Evolutionary conservation across 2,888 invertebrate species (phyloP), one percentile per base, ranked within the genome.

Genomic region (Drosophila cracens): DNA sequence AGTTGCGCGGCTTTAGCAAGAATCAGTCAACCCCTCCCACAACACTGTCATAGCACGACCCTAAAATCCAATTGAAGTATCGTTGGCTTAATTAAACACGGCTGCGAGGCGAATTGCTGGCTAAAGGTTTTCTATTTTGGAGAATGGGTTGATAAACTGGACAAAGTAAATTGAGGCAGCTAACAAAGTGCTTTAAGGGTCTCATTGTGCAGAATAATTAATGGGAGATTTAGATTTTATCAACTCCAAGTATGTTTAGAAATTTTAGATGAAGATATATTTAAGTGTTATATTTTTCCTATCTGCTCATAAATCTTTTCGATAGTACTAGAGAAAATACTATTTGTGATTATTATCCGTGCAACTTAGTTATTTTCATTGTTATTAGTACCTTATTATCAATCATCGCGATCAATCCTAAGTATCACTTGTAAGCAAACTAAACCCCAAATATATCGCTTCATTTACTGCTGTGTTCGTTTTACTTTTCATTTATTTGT

Each of bases 61-160:
- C 53, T 16, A 54, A 80, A 86, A 83, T 83, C 83, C 82, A 83
- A 86, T 83, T 83, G 74, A 71, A 75, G 66, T 69, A 67, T 75
- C 52, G 81, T 69, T 64, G 60, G 69, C 79, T 81, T 83, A 87
- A 83, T 86, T 83, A 83, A 76, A 72, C 69, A 64, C 51, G 57
- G 46, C 63, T 54, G 60, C 61, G 43, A n/a, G 33, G 46, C 61
- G 56, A 66, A 36, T 54, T 56, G 25, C 64, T 21, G 36, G 25
- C 48, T 38, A 77, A 81, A 66, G 65, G 36, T 56, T 43, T 36
- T 27, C 25, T 25, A 18, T 34, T 5, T 34, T 48, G 46, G 46
- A 16, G 31, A 40, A 40, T 76, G 70, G 54, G 59, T 54, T 53
- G 57, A 31, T 43, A 34, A 66, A 69, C 62, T 43, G 57, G 34